Evolutionary conservation across 2,113 vertebrate species (phyloP).

Genomic region (Harpagus bidentatus): DNA sequence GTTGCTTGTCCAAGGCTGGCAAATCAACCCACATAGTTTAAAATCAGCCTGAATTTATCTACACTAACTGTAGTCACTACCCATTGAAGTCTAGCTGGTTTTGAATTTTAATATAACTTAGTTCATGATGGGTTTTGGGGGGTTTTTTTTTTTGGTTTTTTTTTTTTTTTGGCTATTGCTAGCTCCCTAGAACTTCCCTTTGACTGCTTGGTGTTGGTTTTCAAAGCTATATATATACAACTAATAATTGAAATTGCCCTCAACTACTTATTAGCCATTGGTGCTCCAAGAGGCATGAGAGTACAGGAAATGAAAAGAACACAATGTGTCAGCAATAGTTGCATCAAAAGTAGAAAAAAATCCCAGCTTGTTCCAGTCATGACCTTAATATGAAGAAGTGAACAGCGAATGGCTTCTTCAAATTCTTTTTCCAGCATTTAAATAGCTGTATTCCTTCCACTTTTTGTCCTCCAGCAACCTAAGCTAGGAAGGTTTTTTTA

Average conservation of each 20-base stretch:
- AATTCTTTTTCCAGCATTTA: not conserved
- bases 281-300: not conserved
- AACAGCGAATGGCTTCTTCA: not conserved
- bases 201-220: not conserved
- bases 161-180: not conserved
- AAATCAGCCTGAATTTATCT: not conserved
- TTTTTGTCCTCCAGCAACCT: not conserved
- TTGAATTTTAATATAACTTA: not conserved
- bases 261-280: not conserved
- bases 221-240: not conserved
- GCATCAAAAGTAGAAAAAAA: not conserved
- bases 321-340: not conserved
- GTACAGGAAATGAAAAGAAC: not conserved
- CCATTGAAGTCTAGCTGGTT: not conserved
- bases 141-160: not conserved
- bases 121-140: rapidly evolving
- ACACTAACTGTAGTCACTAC: not conserved
- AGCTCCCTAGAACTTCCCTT: not conserved
- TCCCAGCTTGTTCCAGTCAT: not conserved
- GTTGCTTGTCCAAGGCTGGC: not conserved
- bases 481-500: not conserved
- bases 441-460: not conserved
- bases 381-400: not conserved
- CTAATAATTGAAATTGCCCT: not conserved
- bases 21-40: rapidly evolving